These are phyloP conservation scores for Hirtodrosophila alboralis DNA, from an alignment of 2,888 invertebrate species.

Conservation along the genomic window DNA sequence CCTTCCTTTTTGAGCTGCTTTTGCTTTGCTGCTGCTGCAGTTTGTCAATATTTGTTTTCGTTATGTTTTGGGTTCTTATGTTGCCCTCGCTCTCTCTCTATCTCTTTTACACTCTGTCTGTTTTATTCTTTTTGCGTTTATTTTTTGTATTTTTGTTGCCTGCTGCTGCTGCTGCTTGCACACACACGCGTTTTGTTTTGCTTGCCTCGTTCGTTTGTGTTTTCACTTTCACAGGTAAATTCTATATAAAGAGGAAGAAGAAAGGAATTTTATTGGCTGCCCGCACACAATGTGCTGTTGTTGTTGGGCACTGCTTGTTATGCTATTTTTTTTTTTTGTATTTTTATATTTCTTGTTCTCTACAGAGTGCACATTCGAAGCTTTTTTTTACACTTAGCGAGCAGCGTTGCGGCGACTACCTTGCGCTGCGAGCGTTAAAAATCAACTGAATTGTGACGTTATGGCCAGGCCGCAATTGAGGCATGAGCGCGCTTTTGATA, in stretches of 20 bases:
- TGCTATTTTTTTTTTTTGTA: constrained; percentile 8
- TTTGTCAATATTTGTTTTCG: constrained; percentile 54
- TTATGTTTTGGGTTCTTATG: constrained; percentile 47
- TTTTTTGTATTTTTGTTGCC: too few species aligned
- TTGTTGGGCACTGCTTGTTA: constrained; percentile 10
- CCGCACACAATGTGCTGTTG: constrained; percentile 22
- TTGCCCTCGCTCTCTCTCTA: constrained; percentile 16
- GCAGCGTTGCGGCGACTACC: constrained; percentile 52
- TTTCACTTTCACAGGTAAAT: constrained; percentile 79
- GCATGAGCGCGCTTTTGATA: constrained; percentile 60
- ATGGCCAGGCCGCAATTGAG: constrained; percentile 31
- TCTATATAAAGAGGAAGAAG: constrained; percentile 49
- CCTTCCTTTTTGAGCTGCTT: constrained; percentile 31
- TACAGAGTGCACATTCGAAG: constrained; percentile 28
- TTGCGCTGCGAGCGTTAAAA: constrained; percentile 62
- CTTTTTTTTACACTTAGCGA: constrained; percentile 23
- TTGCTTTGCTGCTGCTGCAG: constrained; percentile 41
- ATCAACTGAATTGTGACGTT: constrained; percentile 57
- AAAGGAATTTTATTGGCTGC: constrained; percentile 33
- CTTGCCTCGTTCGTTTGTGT: constrained; percentile 77
- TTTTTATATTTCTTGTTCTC: constrained; percentile 14
- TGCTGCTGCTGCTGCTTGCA: constrained; percentile 47
- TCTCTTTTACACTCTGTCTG: constrained; percentile 13
- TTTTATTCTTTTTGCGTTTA: constrained; percentile 21
- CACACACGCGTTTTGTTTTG: constrained; percentile 76